Conservation (phyloP, 1,140 invertebrate species). For the Pseudomyrmex pallidus region DNA sequence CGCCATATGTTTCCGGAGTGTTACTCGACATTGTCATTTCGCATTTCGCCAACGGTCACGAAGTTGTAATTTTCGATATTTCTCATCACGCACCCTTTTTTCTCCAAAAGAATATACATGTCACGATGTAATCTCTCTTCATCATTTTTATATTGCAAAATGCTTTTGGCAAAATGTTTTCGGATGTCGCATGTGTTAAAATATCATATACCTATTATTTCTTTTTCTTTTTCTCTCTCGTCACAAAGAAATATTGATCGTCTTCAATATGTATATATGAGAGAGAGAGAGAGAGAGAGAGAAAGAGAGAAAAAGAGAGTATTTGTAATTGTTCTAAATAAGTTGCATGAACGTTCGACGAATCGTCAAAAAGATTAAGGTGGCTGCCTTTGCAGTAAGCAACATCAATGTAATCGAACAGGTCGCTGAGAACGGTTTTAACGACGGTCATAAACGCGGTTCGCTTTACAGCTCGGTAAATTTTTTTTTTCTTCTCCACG, state of each 20-base stretch:
- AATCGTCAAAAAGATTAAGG: conserved; percentile 39
- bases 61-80: not conserved
- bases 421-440: conserved; percentile 77
- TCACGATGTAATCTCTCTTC: not conserved
- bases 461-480: conserved; percentile 77
- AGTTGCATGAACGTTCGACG: conserved; percentile 3
- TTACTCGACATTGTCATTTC: not conserved
- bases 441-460: conserved; percentile 80
- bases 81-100: not conserved
- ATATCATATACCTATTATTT: too few relatives aligned
- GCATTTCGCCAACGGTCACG: not conserved
- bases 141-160: not conserved
- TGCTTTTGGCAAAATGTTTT: conserved; percentile 7
- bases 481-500: conserved; percentile 45
- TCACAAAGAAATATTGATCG: conserved; percentile 32
- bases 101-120: too few relatives aligned
- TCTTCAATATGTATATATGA: conserved; percentile 12
- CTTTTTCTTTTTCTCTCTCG: not conserved
- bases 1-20: not conserved
- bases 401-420: conserved; percentile 81
- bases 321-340: conserved; percentile 34
- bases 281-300: not conserved
- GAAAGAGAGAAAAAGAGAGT: not conserved
- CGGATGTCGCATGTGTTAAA: not conserved
- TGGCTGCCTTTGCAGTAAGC: conserved; percentile 54